Evolutionary conservation across 2,113 vertebrate genomes (phyloP), one percentile per base, ranked within the genome.

Genomic region (Leucosticte australis): DNA sequence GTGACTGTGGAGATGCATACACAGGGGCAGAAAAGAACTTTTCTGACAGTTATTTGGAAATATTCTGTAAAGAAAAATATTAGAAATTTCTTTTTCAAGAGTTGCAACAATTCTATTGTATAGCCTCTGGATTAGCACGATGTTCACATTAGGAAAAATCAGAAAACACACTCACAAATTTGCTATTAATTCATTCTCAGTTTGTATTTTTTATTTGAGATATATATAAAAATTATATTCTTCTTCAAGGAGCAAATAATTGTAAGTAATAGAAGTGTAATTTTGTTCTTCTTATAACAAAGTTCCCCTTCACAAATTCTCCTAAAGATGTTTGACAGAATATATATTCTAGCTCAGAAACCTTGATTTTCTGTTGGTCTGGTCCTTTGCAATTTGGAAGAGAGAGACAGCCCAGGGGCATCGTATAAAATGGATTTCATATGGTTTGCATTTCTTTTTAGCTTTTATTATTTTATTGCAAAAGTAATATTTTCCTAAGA

Each of bases 391-490:
- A 90, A 5, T 83, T 95, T 91, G n/a, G 89, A 95, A 91, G 46
- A 55, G 33, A 33, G 27, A 68, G 15, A 15, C 52, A 96, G 27
- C 55, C 53, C 56, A 87, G 18, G 37, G 59, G 31, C 70, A 88
- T 55, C 60, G 10, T 60, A 80, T 71, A 76, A 87, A 96, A 88
- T 73, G 23, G 13, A 92, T 89, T 91, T 95, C 77, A 73, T 49
- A 62, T 53, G 37, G 26, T 77, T 92, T 95, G 83, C 49, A 71
- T 93, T 85, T 87, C 73, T 91, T 85, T 95, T 71, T 39, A 64
- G 46, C 23, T 93, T 80, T 90, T 84, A 76, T 63, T 94, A 79
- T 84, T 96, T 96, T 95, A 68, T 31, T 93, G 69, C 55, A 95
- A 80, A 89, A 0, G 4, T 77, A 84, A 84, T 91, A 80, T 76